phyloP scores from a whole-genome alignment of 2,797 vertebrate species.

The Gorsachius magnificus region DNA sequence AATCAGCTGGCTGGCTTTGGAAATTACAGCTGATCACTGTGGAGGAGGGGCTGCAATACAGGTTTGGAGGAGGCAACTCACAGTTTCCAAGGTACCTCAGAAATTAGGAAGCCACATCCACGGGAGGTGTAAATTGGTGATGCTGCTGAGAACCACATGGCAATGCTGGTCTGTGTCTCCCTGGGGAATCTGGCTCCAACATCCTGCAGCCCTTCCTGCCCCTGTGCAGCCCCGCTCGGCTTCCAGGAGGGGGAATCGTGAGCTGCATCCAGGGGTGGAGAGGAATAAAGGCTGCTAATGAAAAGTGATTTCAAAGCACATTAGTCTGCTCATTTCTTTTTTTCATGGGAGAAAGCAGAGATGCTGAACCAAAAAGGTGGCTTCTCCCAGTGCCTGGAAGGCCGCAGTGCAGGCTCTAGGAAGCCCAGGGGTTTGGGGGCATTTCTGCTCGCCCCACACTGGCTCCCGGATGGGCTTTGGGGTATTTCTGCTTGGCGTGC shows the following conservation, averaged over 20 bases:
- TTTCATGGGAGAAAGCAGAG: background rate
- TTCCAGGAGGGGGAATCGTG: background rate
- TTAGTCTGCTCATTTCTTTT: background rate
- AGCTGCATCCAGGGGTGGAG: background rate
- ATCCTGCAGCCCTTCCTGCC: background rate
- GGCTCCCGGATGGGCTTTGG: too few species aligned
- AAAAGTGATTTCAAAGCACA: background rate
- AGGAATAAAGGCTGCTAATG: rapidly evolving
- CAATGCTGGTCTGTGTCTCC: background rate
- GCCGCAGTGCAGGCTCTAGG: background rate
- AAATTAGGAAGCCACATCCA: background rate
- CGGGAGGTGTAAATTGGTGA: background rate
- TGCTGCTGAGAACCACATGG: background rate
- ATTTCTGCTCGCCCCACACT: too few species aligned
- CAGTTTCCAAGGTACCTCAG: background rate
- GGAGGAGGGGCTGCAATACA: background rate
- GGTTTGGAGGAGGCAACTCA: background rate
- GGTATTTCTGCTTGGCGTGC: rapidly evolving
- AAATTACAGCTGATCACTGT: background rate
- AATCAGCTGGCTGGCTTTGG: conserved; percentile 8
- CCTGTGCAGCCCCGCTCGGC: background rate
- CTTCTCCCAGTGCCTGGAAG: background rate
- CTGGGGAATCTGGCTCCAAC: background rate
- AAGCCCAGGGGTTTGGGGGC: background rate
- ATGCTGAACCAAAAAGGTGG: background rate